A percentile compares a stretch with the other conserved stretches of the same genome.
phyloP scores from a whole-genome alignment of 2,888 invertebrate genomes.

The Anodontia alba region DNA sequence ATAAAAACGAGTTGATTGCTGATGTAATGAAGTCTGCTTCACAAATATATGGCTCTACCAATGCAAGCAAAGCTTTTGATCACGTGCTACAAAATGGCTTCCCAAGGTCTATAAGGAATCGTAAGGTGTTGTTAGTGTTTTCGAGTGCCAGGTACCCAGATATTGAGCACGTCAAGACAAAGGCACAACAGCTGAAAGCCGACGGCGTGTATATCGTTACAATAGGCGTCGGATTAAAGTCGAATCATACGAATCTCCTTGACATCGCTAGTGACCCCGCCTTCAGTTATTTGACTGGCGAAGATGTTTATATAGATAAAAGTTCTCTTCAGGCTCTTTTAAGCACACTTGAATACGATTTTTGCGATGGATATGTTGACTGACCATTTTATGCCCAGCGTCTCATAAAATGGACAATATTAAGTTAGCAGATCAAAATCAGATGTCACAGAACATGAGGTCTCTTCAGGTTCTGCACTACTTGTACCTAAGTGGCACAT shows the following conservation, averaged over 20 bases:
- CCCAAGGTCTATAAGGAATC: neutral
- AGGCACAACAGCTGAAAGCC: neutral
- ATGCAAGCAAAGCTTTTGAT: neutral
- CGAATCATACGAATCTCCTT: neutral
- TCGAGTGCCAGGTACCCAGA: neutral
- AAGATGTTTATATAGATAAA: neutral
- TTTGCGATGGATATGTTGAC: neutral
- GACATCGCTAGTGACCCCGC: neutral
- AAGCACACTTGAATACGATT: neutral
- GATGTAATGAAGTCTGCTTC: neutral
- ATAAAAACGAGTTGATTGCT: neutral
- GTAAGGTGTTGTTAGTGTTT: neutral
- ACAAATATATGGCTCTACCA: neutral
- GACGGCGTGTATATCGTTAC: neutral
- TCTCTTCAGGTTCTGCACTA: too few relatives aligned
- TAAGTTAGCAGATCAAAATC: too few relatives aligned
- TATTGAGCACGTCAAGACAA: neutral
- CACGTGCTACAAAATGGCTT: neutral
- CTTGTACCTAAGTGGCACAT: too few relatives aligned
- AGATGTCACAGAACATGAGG: too few relatives aligned
- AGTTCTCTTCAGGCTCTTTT: neutral
- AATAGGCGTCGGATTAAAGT: neutral
- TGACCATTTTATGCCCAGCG: too few relatives aligned
- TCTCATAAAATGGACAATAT: too few relatives aligned
- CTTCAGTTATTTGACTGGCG: neutral